Conservation (phyloP, 2,797 vertebrate genomes). For the Australoheros facetus region DNA sequence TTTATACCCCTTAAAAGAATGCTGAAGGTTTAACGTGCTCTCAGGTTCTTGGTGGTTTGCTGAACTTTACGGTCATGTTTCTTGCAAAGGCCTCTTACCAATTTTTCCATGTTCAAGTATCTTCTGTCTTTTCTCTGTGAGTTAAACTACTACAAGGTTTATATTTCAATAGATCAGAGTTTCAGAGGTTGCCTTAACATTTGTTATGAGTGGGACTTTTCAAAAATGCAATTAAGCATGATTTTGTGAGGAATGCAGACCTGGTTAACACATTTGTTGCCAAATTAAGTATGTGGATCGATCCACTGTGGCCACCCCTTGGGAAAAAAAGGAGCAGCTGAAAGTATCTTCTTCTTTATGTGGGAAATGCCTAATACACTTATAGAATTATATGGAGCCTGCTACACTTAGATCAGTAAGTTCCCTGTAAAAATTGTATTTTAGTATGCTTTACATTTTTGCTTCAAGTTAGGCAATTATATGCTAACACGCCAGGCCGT, state of each 20-base stretch:
- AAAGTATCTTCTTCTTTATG: neutral
- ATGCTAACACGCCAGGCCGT: neutral
- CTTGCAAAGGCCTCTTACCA: conserved; percentile 44
- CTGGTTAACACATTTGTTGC: neutral
- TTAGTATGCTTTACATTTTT: neutral
- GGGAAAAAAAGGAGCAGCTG: neutral
- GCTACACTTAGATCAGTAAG: neutral
- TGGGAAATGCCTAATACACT: neutral
- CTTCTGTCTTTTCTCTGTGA: neutral
- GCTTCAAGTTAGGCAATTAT: neutral
- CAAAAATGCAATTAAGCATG: too few relatives aligned
- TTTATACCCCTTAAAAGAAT: conserved; percentile 71
- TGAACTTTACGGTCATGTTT: conserved; percentile 43
- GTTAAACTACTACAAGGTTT: neutral
- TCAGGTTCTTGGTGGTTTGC: conserved; percentile 51
- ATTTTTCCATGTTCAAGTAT: conserved; percentile 24
- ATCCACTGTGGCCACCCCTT: neutral
- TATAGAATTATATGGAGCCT: neutral
- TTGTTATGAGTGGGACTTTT: neutral
- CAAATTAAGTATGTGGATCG: neutral
- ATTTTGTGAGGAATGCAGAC: neutral
- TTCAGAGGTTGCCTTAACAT: neutral
- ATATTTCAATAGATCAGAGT: neutral
- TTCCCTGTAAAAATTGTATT: neutral
- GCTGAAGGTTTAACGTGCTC: conserved; percentile 55